Evolutionary conservation across 2,888 invertebrate species (phyloP), one percentile per base, ranked within the genome.

Genomic region (Asteroscopus sphinx): DNA sequence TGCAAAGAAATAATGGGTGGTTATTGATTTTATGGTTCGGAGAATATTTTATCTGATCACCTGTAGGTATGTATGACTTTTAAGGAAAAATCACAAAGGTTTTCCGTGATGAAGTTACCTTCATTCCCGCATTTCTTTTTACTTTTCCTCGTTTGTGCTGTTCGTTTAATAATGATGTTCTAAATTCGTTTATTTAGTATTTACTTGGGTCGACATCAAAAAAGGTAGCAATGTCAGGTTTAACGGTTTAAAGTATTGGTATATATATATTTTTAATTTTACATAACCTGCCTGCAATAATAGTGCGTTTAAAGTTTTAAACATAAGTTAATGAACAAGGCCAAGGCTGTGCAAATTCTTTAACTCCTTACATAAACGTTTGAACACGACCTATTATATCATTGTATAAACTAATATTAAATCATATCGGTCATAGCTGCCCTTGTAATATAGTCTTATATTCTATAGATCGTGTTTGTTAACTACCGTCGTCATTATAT

Each of bases 331-430:
- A 25, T 9, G 44, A 16, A 44, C 65, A 57, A 40, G 35, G 45
- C 13, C 36, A 56, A 52, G 35, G 46, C 35, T 44, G 30, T 35
- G 6, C 26, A 58, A 65, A 65, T 52, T 42, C 25, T 26, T 0
- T 30, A 41, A 52, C 45, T 53, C 46, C 41, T 44, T 42, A 45
- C 16, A 53, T 17, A 56, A 61, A 69, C 26, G 44, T 25, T 42
- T 11, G 13, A 47, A 13, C 51, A 63, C 59, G 59, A 68, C 12
- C 0, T 58, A 52, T 47, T 52, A 51, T 35, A 37, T 58, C 55
- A 55, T 37, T 12, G 2, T 15, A 17, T 37, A 17, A 39, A 28
- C 3, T 16, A 5, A 53, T 51, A 48, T 35, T 28, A 44, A 48
- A 25, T 28, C 8, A 41, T 46, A 55, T 51, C 15, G 6, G 33